Base-by-base conservation (phyloP, 2,888 invertebrate species). In the Idaea dimidiata region DNA sequence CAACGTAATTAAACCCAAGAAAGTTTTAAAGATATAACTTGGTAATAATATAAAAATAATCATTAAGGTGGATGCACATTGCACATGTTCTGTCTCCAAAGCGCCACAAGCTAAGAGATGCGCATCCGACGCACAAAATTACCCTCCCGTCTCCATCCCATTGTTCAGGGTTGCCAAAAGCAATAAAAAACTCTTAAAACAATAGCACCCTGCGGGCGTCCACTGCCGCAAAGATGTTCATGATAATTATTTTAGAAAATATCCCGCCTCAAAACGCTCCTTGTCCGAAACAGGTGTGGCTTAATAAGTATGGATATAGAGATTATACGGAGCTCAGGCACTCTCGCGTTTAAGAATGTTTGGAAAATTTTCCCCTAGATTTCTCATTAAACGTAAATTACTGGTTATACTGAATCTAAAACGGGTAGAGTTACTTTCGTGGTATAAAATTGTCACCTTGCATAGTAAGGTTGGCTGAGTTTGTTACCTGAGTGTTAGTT, bases 161-260 rank as follows among this genome's bases (percentile, higher is more conserved):
- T 92, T 92, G 92, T 92, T 88, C 84, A 72, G 84, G 87, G 87
- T 87, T 86, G 88, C 87, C 82, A 87, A 83, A 86, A 88, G 86
- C 84, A 88, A 90, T 88, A 91, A 92, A 91, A 90, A 91, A 74
- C 75, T 77, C 84, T 88, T 88, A 91, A 91, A 86, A 92, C 92
- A 92, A 92, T 91, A 88, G 89, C 86, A 85, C 88, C 92, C 91
- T 76, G 82, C 74, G 90, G 92, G 92, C 90, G 78, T 70, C 72
- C 79, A 84, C 84, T 83, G 87, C 88, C 78, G 84, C 87, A 85
- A 87, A 87, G 87, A 88, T 88, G 83, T 87, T 84, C 87, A 85
- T 79, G 84, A 89, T 91, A 91, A 91, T 91, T 91, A 91, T 89
- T 87, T 87, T 86, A 84, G 84, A 84, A 84, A 85, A 83, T 83